Percentiles rank a stretch among this genome's conserved stretches.
Conservation (phyloP, 2,797 vertebrate genomes). For the Argyrosomus regius region DNA sequence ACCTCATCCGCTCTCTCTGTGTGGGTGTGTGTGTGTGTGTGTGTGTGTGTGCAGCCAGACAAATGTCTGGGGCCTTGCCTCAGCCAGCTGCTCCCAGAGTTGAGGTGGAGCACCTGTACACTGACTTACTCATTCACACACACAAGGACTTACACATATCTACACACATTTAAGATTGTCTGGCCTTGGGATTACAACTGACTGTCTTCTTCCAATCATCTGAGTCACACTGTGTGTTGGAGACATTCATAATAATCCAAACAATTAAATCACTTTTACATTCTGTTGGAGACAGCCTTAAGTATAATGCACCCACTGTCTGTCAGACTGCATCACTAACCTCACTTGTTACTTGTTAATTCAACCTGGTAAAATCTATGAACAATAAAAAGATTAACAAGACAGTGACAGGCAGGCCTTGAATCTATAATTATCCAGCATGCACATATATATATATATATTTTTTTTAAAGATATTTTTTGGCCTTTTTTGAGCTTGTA, state of each 20-base stretch:
- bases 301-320: not conserved
- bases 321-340: not conserved
- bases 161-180: conserved; percentile 52
- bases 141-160: conserved; percentile 29
- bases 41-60: conserved; percentile 52
- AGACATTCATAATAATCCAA: conserved; percentile 19
- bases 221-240: conserved; percentile 23
- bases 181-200: conserved; percentile 66
- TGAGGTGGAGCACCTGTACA: conserved; percentile 65
- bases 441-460: no score
- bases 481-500: no score
- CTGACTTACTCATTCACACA: conserved; percentile 61
- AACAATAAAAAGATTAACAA: not conserved
- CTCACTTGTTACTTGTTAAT: not conserved
- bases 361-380: not conserved
- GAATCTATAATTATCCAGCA: not conserved
- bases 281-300: not conserved
- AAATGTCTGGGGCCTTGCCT: conserved; percentile 41
- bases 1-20: conserved; percentile 36
- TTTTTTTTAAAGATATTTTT: no score
- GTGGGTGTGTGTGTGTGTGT: conserved; percentile 42
- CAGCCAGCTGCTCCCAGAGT: conserved; percentile 50
- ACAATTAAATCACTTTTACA: conserved; percentile 23
- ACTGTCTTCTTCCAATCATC: conserved; percentile 44
- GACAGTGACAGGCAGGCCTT: not conserved